Evolutionary conservation across 2,797 vertebrate species (phyloP), one percentile per base, ranked within the genome.

Genomic region (Tachyglossus aculeatus): DNA sequence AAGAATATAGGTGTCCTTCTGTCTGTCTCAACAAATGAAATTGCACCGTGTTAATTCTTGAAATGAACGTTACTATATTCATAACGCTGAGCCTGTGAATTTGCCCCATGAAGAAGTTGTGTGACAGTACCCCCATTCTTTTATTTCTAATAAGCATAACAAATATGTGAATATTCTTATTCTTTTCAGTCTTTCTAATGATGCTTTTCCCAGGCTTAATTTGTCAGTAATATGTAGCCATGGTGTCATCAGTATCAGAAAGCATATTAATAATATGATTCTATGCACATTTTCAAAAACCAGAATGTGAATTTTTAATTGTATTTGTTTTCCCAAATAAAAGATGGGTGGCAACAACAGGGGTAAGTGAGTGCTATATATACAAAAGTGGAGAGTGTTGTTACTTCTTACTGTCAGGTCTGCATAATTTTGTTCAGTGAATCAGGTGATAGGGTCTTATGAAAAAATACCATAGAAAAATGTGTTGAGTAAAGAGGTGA

Each of bases 1-100:
- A 63, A 39, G 63, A 77, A 62, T 76, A 22, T 27, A 56, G 8
- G 9, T 3, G 12, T 50, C 43, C 22, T 37, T 82, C n/a, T 61
- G 44, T 39, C 48, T 80, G 2, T 33, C 21, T 36, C 6, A 25
- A 10, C 12, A 45, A 39, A 48, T 12, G 43, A 1, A 40, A 10
- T 79, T 68, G 19, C 19, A 54, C 14, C 10, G 38, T 48, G 32
- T 7, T 56, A 25, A 9, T 18, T 5, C 36, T 64, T 2, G 25
- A n/a, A 52, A 3, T 11, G 2, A 41, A 25, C 59, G 63, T 65
- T 15, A 15, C 9, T n/a, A n/a, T n/a, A n/a, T n/a, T 5, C 34
- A 40, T 9, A 3, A 29, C 15, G 19, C 63, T n/a, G 62, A 54
- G 29, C 75, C 19, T 48, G 4, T 45, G 11, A 50, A 11, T 43